Percentiles rank a stretch among this genome's conserved stretches.
phyloP scores from a whole-genome alignment of 2,888 invertebrate species.

The Ophion slaviceki region DNA sequence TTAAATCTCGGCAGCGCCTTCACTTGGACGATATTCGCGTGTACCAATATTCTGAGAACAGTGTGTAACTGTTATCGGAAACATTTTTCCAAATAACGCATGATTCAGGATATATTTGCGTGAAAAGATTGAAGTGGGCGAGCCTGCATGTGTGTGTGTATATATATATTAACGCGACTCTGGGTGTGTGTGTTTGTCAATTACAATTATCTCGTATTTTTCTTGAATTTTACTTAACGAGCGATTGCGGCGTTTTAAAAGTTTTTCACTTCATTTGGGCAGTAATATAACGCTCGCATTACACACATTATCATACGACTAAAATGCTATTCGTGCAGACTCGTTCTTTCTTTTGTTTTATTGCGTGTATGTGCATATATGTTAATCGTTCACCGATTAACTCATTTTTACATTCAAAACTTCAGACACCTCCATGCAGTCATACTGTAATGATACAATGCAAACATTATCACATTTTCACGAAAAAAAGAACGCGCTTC shows the following conservation, averaged over 20 bases:
- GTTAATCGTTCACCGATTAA: constrained; percentile 25
- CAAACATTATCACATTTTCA: constrained; percentile 51
- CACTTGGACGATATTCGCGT: no score
- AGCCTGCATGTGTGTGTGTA: not conserved
- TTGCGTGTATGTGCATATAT: constrained; percentile 10
- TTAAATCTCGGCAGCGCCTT: no score
- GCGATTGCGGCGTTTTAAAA: constrained; percentile 45
- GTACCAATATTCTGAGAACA: not conserved
- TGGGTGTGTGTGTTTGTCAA: constrained; percentile 10
- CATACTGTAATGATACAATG: constrained; percentile 41
- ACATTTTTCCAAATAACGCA: not conserved
- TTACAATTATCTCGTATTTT: constrained; percentile 18
- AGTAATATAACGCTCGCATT: constrained; percentile 52
- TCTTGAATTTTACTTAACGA: constrained; percentile 36
- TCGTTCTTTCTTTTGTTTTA: constrained; percentile 13
- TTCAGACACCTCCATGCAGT: constrained; percentile 33
- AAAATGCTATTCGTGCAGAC: constrained; percentile 28
- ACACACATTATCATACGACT: constrained; percentile 34
- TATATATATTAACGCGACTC: no score
- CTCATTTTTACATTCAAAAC: constrained; percentile 40
- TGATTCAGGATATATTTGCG: not conserved
- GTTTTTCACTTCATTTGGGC: constrained; percentile 43
- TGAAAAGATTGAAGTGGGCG: not conserved
- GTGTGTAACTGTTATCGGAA: not conserved
- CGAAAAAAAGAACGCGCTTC: constrained; percentile 19